Base-by-base conservation (phyloP, 2,797 vertebrate species). In the Anabacerthia variegaticeps region DNA sequence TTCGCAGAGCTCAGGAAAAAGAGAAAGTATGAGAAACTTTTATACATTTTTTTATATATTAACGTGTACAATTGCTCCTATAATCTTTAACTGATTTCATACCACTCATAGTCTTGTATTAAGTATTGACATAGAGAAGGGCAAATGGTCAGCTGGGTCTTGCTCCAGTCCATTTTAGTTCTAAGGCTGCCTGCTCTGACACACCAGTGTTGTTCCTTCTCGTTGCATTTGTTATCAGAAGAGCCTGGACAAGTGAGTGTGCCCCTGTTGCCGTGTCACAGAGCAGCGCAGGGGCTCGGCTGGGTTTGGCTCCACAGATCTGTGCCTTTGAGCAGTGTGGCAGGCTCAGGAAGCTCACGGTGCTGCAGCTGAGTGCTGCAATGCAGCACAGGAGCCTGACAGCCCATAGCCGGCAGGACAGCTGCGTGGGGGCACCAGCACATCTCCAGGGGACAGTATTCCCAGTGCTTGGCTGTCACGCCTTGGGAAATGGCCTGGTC, bases 1-100 rank as follows among this genome's bases (percentile, higher is more conserved):
- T 97, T n/a, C 91, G 96, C 37, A 98, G 99, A 98, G 97, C 98
- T 43, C 97, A 97, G 85, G 98, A 99, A 89, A 99, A 98, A 97
- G 96, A 97, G 56, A 97, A 98, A 91, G 98, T 98, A 98, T 41
- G 94, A 71, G 66, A 63, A 76, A 75, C 14, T 59, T 55, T 11
- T 41, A 11, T 41, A 13, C 6, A 0, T 73, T 65, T 93, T 93
- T 88, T 26, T n/a, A 14, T 76, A 14, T 54, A 21, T 61, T 75
- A 46, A 23, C 67, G 44, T 65, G 12, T 69, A 62, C 58, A 27
- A 14, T 62, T 92, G 51, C 37, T 49, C 61, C 55, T 56, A 13
- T 87, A 85, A 96, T n/a, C 32, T 66, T 19, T 81, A 48, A 30
- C 63, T 76, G 63, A n/a, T 75, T 32, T 90, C 67, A 14, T 71